phyloP scores from a whole-genome alignment of 1,140 invertebrate species.

The Drosophila pandora region DNA sequence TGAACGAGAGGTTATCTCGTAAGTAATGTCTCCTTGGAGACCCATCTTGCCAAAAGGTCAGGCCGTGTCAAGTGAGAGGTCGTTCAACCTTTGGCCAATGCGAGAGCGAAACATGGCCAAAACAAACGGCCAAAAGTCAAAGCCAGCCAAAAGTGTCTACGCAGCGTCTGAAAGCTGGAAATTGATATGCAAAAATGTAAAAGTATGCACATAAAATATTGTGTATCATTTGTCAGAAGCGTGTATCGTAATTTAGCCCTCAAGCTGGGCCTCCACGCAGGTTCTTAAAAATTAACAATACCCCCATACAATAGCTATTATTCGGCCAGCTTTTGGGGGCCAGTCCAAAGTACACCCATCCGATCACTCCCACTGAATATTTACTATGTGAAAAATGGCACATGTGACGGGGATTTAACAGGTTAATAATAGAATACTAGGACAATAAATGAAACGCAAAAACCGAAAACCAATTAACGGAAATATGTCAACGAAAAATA shows the following conservation, averaged over 20 bases:
- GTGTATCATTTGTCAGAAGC: constrained; percentile 11
- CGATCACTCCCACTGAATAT: constrained; percentile 17
- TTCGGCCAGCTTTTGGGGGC: constrained; percentile 8
- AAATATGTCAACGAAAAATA: constrained; percentile 52
- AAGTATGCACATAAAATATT: constrained; percentile 51
- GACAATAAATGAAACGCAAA: constrained; percentile 30
- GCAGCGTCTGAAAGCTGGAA: constrained; percentile 46
- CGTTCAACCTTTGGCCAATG: constrained; percentile 62
- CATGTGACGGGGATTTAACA: constrained; percentile 67
- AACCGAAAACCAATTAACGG: constrained; percentile 30
- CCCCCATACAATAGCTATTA: background rate
- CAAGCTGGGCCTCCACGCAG: background rate
- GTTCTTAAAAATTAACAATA: constrained; percentile 14
- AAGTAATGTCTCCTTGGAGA: background rate
- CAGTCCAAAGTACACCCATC: constrained; percentile 35
- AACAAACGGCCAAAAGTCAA: constrained; percentile 50
- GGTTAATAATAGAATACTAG: constrained; percentile 66
- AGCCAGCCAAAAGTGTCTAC: constrained; percentile 52
- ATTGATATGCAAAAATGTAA: constrained; percentile 45
- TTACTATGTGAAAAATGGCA: constrained; percentile 60
- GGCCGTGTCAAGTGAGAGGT: constrained; percentile 49
- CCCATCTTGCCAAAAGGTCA: constrained; percentile 21
- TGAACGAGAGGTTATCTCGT: constrained; percentile 10
- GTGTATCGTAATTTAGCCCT: constrained; percentile 16
- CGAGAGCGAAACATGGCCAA: constrained; percentile 43